Percentiles rank a stretch among this genome's conserved stretches.
Evolutionary conservation across 1,140 invertebrate species (phyloP).

Genomic region (Drosophila serrata): DNA sequence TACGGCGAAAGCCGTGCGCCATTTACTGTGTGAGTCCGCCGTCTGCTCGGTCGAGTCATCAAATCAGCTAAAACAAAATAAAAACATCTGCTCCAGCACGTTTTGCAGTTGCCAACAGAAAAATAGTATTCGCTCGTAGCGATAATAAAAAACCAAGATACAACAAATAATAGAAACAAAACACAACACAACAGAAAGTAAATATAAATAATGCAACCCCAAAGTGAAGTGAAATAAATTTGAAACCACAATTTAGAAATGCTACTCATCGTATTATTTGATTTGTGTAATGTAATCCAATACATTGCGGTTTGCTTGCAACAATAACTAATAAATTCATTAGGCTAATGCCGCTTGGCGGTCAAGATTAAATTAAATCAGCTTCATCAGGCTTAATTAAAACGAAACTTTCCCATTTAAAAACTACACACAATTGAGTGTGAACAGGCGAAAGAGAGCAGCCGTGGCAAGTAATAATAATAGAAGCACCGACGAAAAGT

Average conservation of each 20-base stretch:
- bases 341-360: slow-evolving; percentile 64
- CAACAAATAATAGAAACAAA: not conserved
- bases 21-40: slow-evolving; percentile 33
- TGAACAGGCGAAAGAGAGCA: too few species aligned
- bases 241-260: slow-evolving; percentile 13
- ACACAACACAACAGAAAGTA: not conserved
- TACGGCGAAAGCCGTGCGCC: slow-evolving; percentile 16
- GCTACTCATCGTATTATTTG: slow-evolving; percentile 20
- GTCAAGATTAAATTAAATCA: slow-evolving; percentile 82
- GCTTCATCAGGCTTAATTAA: slow-evolving; percentile 81
- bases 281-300: slow-evolving; percentile 36
- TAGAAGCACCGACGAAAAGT: slow-evolving; percentile 32
- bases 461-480: slow-evolving; percentile 15
- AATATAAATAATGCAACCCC: not conserved
- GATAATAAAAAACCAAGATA: too few species aligned
- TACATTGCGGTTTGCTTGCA: too few species aligned
- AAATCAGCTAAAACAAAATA: slow-evolving; percentile 44
- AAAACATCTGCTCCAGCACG: slow-evolving; percentile 65
- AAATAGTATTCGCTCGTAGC: not conserved
- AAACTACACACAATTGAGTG: slow-evolving; percentile 77
- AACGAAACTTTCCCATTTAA: slow-evolving; percentile 77
- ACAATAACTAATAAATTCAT: slow-evolving; percentile 73
- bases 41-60: slow-evolving; percentile 21
- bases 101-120: slow-evolving; percentile 43
- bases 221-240: slow-evolving; percentile 21